Base-by-base conservation (phyloP, 2,113 vertebrate species). In the Gallinago undulata region DNA sequence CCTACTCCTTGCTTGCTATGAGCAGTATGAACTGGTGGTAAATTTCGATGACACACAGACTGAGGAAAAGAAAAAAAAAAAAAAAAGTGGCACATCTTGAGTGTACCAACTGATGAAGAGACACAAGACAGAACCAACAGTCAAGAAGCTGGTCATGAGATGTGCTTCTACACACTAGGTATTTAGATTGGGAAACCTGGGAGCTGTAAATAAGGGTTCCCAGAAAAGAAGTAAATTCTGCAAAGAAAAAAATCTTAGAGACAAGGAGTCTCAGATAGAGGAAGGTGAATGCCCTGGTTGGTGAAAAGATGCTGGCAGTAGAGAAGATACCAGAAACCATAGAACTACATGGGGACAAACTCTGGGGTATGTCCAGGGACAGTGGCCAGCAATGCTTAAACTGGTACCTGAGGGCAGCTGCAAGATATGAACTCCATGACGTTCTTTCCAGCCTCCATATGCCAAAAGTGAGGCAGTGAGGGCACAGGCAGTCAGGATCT, bases 51-150 rank as follows among this genome's bases (percentile, higher is more conserved):
- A 48, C 5, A 41, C 13, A 7, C 30, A 17, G 25, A 51, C 10
- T 62, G 11, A 53, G 13, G 21, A 48, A 48, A 48, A 22, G 21
- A 47, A 47, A 21, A 47, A 47, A 45, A 4, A 45, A 4, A 45
- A 16, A 4, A 39, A 27, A 81, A 30, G 5, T 35, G 13, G 13
- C 9, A 33, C 4, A 28, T 41, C 17, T 25, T 41, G 47, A 45
- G 19, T 73, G 15, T 39, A 6, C 7, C 51, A 73, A 24, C 3
- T 68, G 19, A 48, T 18, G 27, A 69, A 87, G 18, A 84, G 10
- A 48, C 2, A 41, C 0, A 2, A 48, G 12, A 31, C 17, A 72
- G 19, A 79, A 19, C 2, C 6, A 50, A 8, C 25, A 50, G 3
- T 0, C 47, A 13, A 11, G 43, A 87, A 19, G 24, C 5, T 35